Conservation (phyloP, 2,888 invertebrate species). For the Melanostoma mellinum region DNA sequence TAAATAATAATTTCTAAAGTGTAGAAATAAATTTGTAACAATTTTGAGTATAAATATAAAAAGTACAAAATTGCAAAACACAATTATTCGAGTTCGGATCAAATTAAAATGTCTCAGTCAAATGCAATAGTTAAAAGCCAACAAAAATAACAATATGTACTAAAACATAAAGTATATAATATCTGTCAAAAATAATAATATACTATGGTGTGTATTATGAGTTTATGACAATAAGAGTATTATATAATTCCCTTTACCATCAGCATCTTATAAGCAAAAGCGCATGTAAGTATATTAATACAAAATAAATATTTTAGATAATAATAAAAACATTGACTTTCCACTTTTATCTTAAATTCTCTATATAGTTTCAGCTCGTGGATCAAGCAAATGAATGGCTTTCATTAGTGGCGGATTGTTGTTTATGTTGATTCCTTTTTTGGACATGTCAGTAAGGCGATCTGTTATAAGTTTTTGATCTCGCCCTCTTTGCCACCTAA, state of each 20-base stretch:
- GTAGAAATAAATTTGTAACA: slow-evolving; percentile 34
- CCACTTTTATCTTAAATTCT: not conserved
- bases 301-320: slow-evolving; percentile 53
- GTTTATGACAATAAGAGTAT: not conserved
- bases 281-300: slow-evolving; percentile 7
- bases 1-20: slow-evolving; percentile 1
- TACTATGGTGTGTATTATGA: not conserved
- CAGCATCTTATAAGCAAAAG: slow-evolving; percentile 22
- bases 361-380: slow-evolving; percentile 80
- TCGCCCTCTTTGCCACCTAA: slow-evolving; percentile 85
- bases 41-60: slow-evolving; percentile 5
- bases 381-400: slow-evolving; percentile 85
- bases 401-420: slow-evolving; percentile 85
- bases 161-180: slow-evolving; percentile 30
- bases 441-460: slow-evolving; percentile 85
- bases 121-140: slow-evolving; percentile 48
- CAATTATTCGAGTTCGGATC: slow-evolving; percentile 42
- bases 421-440: slow-evolving; percentile 86
- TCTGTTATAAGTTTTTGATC: slow-evolving; percentile 85
- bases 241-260: not conserved
- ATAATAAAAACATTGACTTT: slow-evolving; percentile 28
- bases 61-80: slow-evolving; percentile 3
- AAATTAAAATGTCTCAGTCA: slow-evolving; percentile 51
- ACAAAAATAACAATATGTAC: slow-evolving; percentile 7
- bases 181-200: slow-evolving; percentile 3